Evolutionary conservation across 2,113 vertebrate genomes (phyloP).

Genomic region (Argyrosomus japonicus): DNA sequence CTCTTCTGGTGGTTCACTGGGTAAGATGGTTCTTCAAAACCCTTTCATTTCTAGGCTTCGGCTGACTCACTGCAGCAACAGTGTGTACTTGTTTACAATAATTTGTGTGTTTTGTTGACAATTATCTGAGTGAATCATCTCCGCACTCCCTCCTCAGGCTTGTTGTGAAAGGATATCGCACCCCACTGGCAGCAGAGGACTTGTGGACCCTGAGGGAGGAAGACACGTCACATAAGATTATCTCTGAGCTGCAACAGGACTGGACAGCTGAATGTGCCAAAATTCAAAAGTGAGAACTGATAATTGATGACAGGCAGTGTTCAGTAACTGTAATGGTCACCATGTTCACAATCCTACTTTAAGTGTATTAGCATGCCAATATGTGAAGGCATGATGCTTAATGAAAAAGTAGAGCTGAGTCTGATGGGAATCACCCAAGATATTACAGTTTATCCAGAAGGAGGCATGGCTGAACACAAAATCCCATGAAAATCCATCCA

Average conservation of each 20-base stretch:
- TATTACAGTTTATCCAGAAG: neutral
- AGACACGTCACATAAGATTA: constrained; percentile 89
- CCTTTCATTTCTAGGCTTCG: constrained; percentile 46
- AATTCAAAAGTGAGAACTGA: constrained; percentile 79
- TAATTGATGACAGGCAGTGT: neutral
- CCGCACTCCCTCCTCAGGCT: constrained; percentile 80
- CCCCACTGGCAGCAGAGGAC: constrained; percentile 84
- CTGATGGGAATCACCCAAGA: neutral
- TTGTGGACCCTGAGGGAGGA: constrained; percentile 90
- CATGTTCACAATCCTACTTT: too few relatives aligned
- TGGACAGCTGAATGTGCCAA: constrained; percentile 86
- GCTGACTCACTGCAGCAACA: constrained; percentile 63
- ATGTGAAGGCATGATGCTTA: neutral
- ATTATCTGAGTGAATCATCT: constrained; percentile 53
- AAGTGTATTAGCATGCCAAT: neutral
- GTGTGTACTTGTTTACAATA: constrained; percentile 68
- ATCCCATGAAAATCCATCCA: neutral
- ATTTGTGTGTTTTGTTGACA: constrained; percentile 64
- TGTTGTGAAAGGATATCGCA: constrained; percentile 88
- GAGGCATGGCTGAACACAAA: neutral
- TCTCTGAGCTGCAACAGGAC: constrained; percentile 86
- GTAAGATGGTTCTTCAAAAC: constrained; percentile 85
- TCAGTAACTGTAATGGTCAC: too few relatives aligned
- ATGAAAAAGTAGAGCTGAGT: too few relatives aligned
- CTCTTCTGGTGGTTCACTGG: constrained; percentile 96